Percentiles rank a stretch among this genome's conserved stretches.
These are phyloP conservation scores for Dendrocincla tyrannina DNA, from an alignment of 2,797 vertebrate genomes.

Conservation along the genomic window DNA sequence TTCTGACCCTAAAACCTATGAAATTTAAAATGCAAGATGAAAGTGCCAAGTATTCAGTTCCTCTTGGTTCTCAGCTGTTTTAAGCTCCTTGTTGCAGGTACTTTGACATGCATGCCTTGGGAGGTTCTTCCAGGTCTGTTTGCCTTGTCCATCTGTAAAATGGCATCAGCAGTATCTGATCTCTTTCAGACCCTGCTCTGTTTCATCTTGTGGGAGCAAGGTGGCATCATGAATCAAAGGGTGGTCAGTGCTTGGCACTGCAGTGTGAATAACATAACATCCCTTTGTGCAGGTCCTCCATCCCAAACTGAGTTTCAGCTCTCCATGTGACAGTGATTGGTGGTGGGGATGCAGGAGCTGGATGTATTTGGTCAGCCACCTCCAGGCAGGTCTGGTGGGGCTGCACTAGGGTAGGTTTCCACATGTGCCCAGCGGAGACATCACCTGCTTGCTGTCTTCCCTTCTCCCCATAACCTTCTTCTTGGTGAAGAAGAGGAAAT, in stretches of 20 bases:
- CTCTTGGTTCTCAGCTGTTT: background rate
- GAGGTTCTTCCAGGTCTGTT: background rate
- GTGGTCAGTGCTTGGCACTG: fast-evolving
- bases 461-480: background rate
- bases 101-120: background rate
- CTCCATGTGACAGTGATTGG: background rate
- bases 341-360: background rate
- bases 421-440: background rate
- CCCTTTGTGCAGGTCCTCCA: background rate
- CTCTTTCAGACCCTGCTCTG: background rate
- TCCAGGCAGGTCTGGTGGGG: background rate
- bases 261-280: fast-evolving
- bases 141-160: background rate
- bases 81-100: background rate
- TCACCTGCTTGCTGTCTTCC: background rate
- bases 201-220: fast-evolving
- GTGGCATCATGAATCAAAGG: background rate
- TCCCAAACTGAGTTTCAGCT: background rate
- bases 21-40: background rate
- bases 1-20: background rate
- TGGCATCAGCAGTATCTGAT: background rate
- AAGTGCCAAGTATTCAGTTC: background rate
- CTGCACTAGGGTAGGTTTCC: background rate
- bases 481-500: background rate
- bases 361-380: background rate